Evolutionary conservation across 2,888 invertebrate genomes (phyloP).

Genomic region (Temnothorax unifasciatus): DNA sequence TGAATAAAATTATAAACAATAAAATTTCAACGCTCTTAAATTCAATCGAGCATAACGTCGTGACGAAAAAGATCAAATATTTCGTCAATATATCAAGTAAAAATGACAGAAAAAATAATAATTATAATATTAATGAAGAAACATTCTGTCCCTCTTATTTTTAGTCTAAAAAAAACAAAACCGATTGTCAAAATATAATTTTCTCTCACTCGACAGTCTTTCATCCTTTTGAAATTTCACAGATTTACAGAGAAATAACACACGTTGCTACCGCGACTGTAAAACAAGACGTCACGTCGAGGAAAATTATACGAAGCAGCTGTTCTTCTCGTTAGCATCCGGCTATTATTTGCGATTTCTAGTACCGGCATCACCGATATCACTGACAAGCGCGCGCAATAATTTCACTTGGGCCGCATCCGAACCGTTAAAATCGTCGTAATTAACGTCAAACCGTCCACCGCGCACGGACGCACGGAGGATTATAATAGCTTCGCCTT

Average conservation of each 20-base stretch:
- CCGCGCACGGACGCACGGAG: background rate
- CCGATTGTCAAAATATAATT: background rate
- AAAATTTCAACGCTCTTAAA: background rate
- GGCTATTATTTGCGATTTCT: constrained; percentile 44
- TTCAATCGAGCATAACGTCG: background rate
- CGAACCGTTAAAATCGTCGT: constrained; percentile 31
- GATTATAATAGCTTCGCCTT: constrained; percentile 33
- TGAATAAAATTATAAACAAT: constrained; percentile 5
- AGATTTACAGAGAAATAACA: background rate
- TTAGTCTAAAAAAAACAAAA: background rate
- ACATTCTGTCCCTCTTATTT: background rate
- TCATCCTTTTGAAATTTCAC: constrained; percentile 9
- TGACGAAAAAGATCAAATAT: background rate
- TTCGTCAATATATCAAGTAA: background rate
- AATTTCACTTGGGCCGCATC: constrained; percentile 42
- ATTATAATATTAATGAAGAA: constrained; percentile 4
- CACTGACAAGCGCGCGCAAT: constrained; percentile 44
- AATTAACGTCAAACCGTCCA: constrained; percentile 45
- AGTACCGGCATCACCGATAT: constrained; percentile 30
- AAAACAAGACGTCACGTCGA: constrained; percentile 17
- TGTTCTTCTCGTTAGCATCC: constrained; percentile 46
- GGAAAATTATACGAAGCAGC: constrained; percentile 52
- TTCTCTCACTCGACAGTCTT: background rate
- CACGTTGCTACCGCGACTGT: constrained; percentile 3
- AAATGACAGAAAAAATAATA: background rate